Conservation (phyloP, 64 coral and sea anemone genomes). For the Montipora foliosa region DNA sequence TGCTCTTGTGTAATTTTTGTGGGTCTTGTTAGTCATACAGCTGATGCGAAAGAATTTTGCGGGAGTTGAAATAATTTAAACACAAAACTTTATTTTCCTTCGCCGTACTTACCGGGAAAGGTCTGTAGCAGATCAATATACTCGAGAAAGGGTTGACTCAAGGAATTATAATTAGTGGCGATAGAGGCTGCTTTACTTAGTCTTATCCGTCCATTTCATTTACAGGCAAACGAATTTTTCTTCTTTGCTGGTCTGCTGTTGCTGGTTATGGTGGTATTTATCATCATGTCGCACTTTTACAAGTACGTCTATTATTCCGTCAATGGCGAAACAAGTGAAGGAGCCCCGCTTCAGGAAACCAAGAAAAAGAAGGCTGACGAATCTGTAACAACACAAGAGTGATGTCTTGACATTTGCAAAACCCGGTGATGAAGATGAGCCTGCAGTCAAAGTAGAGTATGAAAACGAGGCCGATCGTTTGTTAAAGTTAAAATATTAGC, state of each 20-base stretch:
- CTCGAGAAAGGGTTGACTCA: no score
- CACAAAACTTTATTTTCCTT: no score
- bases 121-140: no score
- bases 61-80: no score
- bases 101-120: no score
- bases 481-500: background rate
- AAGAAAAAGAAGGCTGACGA: background rate
- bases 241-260: slow-evolving; percentile 90
- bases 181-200: background rate
- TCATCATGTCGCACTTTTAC: slow-evolving; percentile 94
- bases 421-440: background rate
- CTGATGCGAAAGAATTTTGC: no score
- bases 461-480: background rate
- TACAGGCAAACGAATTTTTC: slow-evolving; percentile 96
- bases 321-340: slow-evolving; percentile 65
- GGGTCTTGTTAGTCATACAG: no score
- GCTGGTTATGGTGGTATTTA: slow-evolving; percentile 85
- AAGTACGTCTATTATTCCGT: slow-evolving; percentile 87
- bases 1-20: no score
- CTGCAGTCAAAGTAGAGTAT: no score
- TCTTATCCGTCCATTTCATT: background rate
- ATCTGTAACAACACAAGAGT: background rate
- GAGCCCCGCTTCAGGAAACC: slow-evolving; percentile 36
- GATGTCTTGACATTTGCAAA: background rate
- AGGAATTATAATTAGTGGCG: no score